Evolutionary conservation across 2,888 invertebrate genomes (phyloP).

Genomic region (Ichneumon xanthorius): DNA sequence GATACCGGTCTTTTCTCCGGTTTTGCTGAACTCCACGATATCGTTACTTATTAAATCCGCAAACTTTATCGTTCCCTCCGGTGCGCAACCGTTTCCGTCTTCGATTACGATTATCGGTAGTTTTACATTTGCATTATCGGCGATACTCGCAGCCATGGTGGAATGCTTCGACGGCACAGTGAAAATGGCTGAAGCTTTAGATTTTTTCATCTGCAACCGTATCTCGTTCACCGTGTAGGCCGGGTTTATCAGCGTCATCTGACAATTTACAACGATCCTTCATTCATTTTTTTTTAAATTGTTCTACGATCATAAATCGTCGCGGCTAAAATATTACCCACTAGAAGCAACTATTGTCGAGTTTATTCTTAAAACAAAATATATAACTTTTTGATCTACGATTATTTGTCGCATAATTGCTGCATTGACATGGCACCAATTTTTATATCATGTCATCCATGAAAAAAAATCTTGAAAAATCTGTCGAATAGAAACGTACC

Average conservation of each 20-base stretch:
- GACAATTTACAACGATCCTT: conserved; percentile 60
- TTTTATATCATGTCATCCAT: background rate
- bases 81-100: conserved; percentile 53
- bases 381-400: background rate
- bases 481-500: too few relatives aligned
- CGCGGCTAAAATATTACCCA: background rate
- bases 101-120: conserved; percentile 72
- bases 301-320: background rate
- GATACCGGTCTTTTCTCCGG: too few relatives aligned
- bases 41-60: too few relatives aligned
- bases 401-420: too few relatives aligned
- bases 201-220: conserved; percentile 72
- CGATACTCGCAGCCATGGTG: conserved; percentile 63
- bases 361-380: background rate
- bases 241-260: conserved; percentile 72
- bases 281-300: conserved; percentile 65
- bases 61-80: too few relatives aligned
- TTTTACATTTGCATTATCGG: conserved; percentile 64
- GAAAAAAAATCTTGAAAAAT: too few relatives aligned
- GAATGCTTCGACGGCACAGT: conserved; percentile 69
- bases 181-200: conserved; percentile 72
- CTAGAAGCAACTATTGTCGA: background rate
- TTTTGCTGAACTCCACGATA: too few relatives aligned
- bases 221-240: conserved; percentile 73
- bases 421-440: too few relatives aligned